Evolutionary conservation across 2,888 invertebrate species (phyloP).

Genomic region (Acanthopleura granulata): DNA sequence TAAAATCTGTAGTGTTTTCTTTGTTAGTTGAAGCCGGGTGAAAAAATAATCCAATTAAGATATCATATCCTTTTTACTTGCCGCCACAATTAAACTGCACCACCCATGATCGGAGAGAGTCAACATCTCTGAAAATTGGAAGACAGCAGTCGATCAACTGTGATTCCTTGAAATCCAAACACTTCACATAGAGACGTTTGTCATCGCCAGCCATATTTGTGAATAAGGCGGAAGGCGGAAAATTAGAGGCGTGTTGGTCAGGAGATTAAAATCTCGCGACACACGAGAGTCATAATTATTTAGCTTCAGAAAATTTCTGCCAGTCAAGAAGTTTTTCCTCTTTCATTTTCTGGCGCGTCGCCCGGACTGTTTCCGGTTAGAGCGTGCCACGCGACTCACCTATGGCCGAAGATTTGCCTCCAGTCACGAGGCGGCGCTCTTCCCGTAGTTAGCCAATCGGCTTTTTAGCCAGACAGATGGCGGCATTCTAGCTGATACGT

Average conservation of each 20-base stretch:
- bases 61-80: slow-evolving; percentile 10
- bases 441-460: not conserved
- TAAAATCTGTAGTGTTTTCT: not conserved
- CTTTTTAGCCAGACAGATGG: not conserved
- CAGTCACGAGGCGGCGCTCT: not conserved
- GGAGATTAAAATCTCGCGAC: slow-evolving; percentile 10
- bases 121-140: slow-evolving; percentile 5
- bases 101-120: not conserved
- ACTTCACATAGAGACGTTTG: not conserved
- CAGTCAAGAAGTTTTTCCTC: not conserved
- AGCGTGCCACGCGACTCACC: not conserved
- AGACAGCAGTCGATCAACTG: not conserved
- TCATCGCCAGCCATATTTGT: not conserved
- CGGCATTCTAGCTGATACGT: not conserved
- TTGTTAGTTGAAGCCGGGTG: not conserved
- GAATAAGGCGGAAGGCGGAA: not conserved
- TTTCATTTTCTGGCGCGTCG: not conserved
- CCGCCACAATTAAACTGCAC: not conserved
- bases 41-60: slow-evolving; percentile 5
- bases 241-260: slow-evolving; percentile 5
- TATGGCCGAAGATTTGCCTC: not conserved
- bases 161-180: not conserved
- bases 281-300: not conserved
- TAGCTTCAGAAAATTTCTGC: not conserved
- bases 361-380: not conserved